Evolutionary conservation across 2,113 vertebrate species (phyloP).

Genomic region (Neopipo cinnamomea): DNA sequence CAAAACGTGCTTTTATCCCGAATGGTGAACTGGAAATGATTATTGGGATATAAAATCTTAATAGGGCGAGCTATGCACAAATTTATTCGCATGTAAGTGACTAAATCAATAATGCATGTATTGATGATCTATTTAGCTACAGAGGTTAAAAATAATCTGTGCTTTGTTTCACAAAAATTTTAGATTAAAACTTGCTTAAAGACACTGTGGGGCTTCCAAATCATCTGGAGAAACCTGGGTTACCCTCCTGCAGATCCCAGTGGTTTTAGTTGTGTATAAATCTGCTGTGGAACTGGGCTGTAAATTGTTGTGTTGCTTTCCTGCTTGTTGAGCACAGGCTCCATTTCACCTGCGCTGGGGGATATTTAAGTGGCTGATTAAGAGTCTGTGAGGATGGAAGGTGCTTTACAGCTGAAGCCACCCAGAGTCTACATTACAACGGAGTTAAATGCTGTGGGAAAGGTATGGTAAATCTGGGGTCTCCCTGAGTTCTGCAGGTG

Average conservation of each 20-base stretch:
- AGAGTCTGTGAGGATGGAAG: neutral
- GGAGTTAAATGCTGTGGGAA: neutral
- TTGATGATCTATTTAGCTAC: neutral
- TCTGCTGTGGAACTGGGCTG: neutral
- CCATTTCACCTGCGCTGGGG: neutral
- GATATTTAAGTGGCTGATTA: neutral
- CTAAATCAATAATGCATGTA: neutral
- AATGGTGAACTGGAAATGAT: neutral
- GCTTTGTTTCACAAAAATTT: neutral
- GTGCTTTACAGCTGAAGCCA: neutral
- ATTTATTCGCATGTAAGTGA: neutral
- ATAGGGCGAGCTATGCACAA: fast-evolving
- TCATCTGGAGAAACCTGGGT: neutral
- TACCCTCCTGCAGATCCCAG: neutral
- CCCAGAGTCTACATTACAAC: neutral
- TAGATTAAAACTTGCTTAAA: neutral
- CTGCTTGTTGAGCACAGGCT: neutral
- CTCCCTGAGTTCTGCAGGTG: neutral
- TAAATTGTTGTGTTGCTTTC: neutral
- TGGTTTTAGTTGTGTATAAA: neutral
- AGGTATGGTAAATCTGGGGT: neutral
- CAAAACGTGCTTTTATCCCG: neutral
- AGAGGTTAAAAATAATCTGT: neutral
- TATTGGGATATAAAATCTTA: neutral
- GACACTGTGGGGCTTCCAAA: neutral